These are phyloP conservation scores for Tarsius wallacei DNA, from an alignment of 2,797 vertebrate genomes.

Conservation along the genomic window DNA sequence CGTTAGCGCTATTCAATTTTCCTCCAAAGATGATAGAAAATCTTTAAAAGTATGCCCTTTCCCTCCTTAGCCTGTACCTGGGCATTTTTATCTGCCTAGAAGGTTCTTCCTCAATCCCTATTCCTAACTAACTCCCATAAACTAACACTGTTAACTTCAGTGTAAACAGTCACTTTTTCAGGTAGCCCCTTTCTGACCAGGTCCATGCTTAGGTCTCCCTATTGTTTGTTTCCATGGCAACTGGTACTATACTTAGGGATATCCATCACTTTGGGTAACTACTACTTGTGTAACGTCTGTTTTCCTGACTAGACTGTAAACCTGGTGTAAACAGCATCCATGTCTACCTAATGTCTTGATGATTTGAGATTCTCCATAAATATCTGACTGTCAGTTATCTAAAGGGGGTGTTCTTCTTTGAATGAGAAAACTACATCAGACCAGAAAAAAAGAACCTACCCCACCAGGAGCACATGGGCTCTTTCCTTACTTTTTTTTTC, in stretches of 20 bases:
- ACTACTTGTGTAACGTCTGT: neutral
- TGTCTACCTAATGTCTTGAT: neutral
- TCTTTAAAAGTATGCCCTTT: neutral
- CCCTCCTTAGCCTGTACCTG: neutral
- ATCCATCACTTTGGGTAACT: neutral
- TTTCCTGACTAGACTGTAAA: neutral
- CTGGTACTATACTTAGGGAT: neutral
- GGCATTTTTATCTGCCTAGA: neutral
- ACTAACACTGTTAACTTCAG: no score
- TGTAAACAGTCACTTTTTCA: neutral
- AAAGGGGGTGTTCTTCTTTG: neutral
- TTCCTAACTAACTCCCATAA: neutral
- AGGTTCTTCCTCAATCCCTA: neutral
- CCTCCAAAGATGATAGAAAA: neutral
- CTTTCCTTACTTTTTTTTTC: neutral
- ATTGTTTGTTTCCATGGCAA: neutral
- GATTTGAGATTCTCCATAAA: neutral
- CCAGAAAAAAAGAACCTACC: neutral
- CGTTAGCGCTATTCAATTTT: neutral
- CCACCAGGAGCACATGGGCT: neutral
- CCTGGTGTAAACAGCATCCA: neutral
- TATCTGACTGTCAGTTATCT: neutral
- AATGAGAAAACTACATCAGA: neutral
- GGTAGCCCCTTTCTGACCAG: neutral
- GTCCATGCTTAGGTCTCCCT: fast-evolving